Conservation (phyloP, 35 echinoderm and acorn worm species). For the Apostichopus parvimensis region DNA sequence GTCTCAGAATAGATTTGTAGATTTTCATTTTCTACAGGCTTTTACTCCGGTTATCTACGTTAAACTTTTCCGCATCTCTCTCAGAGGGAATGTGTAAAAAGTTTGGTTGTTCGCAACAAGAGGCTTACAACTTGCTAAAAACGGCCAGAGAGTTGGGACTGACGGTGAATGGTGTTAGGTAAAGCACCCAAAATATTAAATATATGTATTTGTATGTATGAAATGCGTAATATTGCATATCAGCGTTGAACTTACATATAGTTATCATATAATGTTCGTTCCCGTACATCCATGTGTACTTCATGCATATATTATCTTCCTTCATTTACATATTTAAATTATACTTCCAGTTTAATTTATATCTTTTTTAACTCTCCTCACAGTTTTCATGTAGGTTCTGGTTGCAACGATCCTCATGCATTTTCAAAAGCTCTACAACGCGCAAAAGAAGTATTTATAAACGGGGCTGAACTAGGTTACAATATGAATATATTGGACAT, state of each 20-base stretch:
- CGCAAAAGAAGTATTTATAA: neutral
- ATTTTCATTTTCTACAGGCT: neutral
- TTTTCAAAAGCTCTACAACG: conserved; percentile 1
- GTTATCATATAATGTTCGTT: too few relatives aligned
- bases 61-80: neutral
- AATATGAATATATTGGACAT: conserved; percentile 47
- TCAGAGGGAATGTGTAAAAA: neutral
- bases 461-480: conserved; percentile 15
- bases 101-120: conserved; percentile 25
- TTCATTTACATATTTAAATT: too few relatives aligned
- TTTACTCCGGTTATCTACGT: conserved; percentile 9
- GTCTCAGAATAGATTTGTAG: too few relatives aligned
- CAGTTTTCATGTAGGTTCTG: conserved; percentile 38
- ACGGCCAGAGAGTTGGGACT: conserved; percentile 22
- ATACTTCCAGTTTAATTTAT: too few relatives aligned
- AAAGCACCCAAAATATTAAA: neutral
- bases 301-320: too few relatives aligned
- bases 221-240: too few relatives aligned
- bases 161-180: conserved; percentile 31
- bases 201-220: too few relatives aligned
- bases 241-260: too few relatives aligned
- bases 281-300: too few relatives aligned
- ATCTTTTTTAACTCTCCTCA: neutral
- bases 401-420: neutral
- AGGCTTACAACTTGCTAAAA: neutral